These are phyloP conservation scores for Macaria notata DNA, from an alignment of 2,888 invertebrate genomes.

Conservation along the genomic window DNA sequence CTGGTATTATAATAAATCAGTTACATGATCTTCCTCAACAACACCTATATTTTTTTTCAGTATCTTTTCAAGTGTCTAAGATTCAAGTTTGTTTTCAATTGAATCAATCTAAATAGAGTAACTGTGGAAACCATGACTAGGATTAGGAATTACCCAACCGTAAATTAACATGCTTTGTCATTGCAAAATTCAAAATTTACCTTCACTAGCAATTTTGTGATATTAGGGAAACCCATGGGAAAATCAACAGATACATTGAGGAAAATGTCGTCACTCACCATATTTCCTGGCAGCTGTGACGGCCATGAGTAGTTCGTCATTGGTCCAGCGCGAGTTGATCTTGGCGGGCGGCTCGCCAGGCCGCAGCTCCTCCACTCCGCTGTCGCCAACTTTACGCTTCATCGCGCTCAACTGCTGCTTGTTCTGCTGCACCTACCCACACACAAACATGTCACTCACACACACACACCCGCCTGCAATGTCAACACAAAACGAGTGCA, in stretches of 20 bases:
- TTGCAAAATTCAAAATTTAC: too few species aligned
- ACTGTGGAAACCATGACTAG: too few species aligned
- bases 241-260: too few species aligned
- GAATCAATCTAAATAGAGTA: too few species aligned
- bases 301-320: slow-evolving; percentile 94
- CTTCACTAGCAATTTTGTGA: too few species aligned
- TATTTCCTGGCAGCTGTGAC: slow-evolving; percentile 93
- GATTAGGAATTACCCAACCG: too few species aligned
- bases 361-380: slow-evolving; percentile 84
- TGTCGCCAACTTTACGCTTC: slow-evolving; percentile 87
- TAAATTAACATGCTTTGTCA: too few species aligned
- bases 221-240: too few species aligned
- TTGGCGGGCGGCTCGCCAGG: slow-evolving; percentile 85
- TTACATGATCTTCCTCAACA: too few species aligned
- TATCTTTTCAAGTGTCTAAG: too few species aligned
- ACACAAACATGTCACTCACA: slow-evolving; percentile 12
- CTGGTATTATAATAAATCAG: slow-evolving; percentile 50
- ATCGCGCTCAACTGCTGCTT: slow-evolving; percentile 95
- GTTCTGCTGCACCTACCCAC: slow-evolving; percentile 93
- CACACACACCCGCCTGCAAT: not conserved
- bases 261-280: slow-evolving; percentile 78
- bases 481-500: slow-evolving; percentile 47
- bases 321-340: slow-evolving; percentile 94
- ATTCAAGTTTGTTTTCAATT: too few species aligned
- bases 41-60: too few species aligned